Evolutionary conservation across 1,140 invertebrate genomes (phyloP).

Genomic region (Pogonus chalceus): DNA sequence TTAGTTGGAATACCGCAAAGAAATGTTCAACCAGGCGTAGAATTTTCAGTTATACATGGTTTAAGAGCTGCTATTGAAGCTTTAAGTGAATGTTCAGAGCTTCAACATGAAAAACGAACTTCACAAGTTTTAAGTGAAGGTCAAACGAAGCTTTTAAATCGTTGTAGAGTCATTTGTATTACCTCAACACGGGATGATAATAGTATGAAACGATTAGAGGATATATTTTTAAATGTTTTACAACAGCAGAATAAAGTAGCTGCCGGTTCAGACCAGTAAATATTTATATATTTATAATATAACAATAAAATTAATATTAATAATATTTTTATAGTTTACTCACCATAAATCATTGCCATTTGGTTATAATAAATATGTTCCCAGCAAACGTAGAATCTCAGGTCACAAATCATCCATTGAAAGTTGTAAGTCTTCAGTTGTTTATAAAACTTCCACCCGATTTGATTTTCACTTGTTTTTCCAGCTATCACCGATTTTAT

Average conservation of each 20-base stretch:
- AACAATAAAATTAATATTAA: not conserved
- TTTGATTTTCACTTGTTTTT: slow-evolving; percentile 15
- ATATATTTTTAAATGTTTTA: slow-evolving; percentile 70
- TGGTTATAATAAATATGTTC: slow-evolving; percentile 80
- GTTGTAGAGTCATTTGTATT: slow-evolving; percentile 79
- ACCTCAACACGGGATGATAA: slow-evolving; percentile 75
- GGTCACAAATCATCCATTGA: slow-evolving; percentile 56
- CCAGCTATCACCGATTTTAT: slow-evolving; percentile 52
- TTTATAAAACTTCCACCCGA: slow-evolving; percentile 19
- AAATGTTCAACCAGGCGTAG: slow-evolving; percentile 40
- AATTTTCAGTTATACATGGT: slow-evolving; percentile 71
- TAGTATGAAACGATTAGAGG: slow-evolving; percentile 72
- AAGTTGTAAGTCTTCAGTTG: slow-evolving; percentile 41
- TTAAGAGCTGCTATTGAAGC: slow-evolving; percentile 78
- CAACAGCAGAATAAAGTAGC: slow-evolving; percentile 71
- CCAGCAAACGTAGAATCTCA: slow-evolving; percentile 65
- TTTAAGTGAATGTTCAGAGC: slow-evolving; percentile 68
- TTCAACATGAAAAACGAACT: slow-evolving; percentile 41
- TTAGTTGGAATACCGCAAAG: slow-evolving; percentile 57
- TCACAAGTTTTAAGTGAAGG: slow-evolving; percentile 15
- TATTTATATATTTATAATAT: not conserved
- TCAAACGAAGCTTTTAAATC: slow-evolving; percentile 33
- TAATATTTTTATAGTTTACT: slow-evolving; percentile 48
- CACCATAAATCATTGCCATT: slow-evolving; percentile 73
- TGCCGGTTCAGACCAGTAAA: slow-evolving; percentile 46